Conservation (phyloP, 1,140 invertebrate genomes). For the Odontomachus brunneus region DNA sequence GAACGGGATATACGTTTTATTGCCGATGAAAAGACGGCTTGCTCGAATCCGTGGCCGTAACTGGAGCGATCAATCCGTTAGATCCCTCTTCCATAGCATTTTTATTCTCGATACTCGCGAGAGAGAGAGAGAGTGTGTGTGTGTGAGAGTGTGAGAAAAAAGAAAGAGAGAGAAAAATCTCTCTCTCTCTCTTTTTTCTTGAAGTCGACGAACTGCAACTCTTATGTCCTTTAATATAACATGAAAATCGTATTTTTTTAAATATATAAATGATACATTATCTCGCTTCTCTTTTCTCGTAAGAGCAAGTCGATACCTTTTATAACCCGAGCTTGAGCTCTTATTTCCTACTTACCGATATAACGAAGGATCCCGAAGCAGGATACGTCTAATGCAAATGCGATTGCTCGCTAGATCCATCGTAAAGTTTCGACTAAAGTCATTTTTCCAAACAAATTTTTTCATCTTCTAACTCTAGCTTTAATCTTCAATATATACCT, state of each 20-base stretch:
- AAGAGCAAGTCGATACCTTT: not conserved
- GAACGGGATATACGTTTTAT: slow-evolving; percentile 57
- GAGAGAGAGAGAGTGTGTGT: not conserved
- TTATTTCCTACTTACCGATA: slow-evolving; percentile 27
- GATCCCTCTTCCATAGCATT: slow-evolving; percentile 54
- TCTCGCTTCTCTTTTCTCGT: not conserved
- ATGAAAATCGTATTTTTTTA: slow-evolving; percentile 34
- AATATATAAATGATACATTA: not conserved
- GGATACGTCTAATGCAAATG: not conserved
- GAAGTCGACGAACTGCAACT: slow-evolving; percentile 4
- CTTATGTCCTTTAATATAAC: slow-evolving; percentile 26
- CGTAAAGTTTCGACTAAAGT: not conserved
- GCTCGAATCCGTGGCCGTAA: slow-evolving; percentile 38
- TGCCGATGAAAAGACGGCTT: slow-evolving; percentile 62
- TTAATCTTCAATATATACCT: not conserved
- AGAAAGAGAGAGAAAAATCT: slow-evolving; percentile 19
- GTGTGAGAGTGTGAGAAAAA: no score
- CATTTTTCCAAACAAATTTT: not conserved
- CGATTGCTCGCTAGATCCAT: not conserved
- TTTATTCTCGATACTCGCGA: slow-evolving; percentile 43
- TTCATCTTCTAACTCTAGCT: not conserved
- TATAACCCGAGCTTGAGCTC: not conserved
- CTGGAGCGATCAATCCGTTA: slow-evolving; percentile 61
- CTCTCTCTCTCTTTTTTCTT: slow-evolving; percentile 12
- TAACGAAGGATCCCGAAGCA: not conserved